phyloP scores from a whole-genome alignment of 2,113 vertebrate species.

The Hypomesus transpacificus region DNA sequence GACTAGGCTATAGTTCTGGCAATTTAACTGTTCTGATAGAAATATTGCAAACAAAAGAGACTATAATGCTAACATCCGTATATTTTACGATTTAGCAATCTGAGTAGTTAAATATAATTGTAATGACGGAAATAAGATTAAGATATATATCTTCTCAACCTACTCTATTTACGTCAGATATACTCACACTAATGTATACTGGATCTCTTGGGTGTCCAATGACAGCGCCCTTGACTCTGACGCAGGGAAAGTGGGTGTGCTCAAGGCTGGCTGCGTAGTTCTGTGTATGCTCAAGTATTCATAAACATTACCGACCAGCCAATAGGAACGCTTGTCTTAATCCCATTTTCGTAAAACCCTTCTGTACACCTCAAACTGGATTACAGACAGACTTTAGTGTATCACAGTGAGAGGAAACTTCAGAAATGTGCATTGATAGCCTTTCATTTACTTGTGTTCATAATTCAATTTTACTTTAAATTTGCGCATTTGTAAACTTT shows the following conservation, averaged over 20 bases:
- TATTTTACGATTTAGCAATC: no score
- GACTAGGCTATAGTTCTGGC: no score
- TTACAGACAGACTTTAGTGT: constrained; percentile 19
- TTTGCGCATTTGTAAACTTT: not conserved
- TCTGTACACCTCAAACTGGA: constrained; percentile 6
- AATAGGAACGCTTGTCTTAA: constrained; percentile 46
- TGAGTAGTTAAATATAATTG: no score
- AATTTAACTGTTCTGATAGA: no score
- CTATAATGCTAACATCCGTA: no score
- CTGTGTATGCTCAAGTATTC: constrained; percentile 25
- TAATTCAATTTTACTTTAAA: not conserved
- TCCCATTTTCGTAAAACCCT: constrained; percentile 53
- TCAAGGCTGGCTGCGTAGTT: constrained; percentile 13
- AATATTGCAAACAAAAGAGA: no score
- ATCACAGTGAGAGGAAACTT: constrained; percentile 1
- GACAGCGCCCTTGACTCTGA: constrained; percentile 11
- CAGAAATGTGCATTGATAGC: not conserved
- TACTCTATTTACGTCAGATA: not conserved
- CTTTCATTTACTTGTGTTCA: not conserved
- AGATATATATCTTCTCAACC: no score
- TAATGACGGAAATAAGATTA: no score
- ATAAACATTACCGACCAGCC: constrained; percentile 43
- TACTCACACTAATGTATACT: not conserved
- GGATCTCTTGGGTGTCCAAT: constrained; percentile 6
- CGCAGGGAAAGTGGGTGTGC: constrained; percentile 29